Base-by-base conservation (phyloP, 2,113 vertebrate genomes). In the Turnix velox region DNA sequence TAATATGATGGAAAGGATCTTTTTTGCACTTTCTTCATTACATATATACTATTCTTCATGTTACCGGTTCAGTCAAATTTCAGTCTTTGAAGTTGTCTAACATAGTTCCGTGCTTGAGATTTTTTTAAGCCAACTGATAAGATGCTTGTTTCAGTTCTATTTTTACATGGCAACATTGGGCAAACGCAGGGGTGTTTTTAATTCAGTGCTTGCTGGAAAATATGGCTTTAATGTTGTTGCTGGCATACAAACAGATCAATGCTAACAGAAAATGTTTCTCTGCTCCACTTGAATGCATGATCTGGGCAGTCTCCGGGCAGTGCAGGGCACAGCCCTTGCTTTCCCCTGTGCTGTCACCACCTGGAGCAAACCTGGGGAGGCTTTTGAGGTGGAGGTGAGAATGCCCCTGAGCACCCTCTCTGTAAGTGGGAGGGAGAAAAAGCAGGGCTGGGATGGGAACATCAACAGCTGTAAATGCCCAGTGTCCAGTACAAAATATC, bases 11-110 rank as follows among this genome's bases (percentile, higher is more conserved):
- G 75, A 86, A 84, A 61, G 43, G 65, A 65, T 79, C 33, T 85
- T 87, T 87, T 88, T 90, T 92, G 87, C 93, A 87, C 85, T 93
- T 92, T 78, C 2, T 68, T 92, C 27, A 49, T 81, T 66, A 46
- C 40, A 3, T 81, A 45, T n/a, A 39, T 62, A 15, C 31, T 27
- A 22, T 76, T 68, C 46, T 79, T 87, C 43, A 8, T 79, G 25
- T 88, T 87, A 52, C 43, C 52, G 37, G 18, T 87, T 82, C 63
- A 71, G 51, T 54, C 1, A 0, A 55, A 54, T 82, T 76, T 85
- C 71, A 58, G 57, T 66, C 45, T 90, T 74, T 72, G 66, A 66
- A 72, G 69, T 51, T 83, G 49, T 90, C 31, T 83, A 83, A 86
- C 45, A 15, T 51, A 55, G 59, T 62, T 90, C 20, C 67, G 2